Percentiles rank a stretch among this genome's conserved stretches.
Conservation (phyloP, 2,888 invertebrate species). For the Loripinus fragilis region DNA sequence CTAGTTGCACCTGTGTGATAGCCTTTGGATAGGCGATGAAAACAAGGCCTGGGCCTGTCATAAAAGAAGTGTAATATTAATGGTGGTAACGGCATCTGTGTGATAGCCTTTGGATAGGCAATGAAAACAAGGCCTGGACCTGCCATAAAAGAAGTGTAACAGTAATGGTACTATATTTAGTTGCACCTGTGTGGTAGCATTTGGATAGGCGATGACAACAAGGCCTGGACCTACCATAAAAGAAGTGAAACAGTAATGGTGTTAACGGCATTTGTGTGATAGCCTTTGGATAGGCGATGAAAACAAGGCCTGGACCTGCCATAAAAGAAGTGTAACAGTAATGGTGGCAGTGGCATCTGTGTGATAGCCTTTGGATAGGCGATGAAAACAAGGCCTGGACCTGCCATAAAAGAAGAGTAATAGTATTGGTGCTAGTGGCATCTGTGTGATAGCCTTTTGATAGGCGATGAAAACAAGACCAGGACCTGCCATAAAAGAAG, state of each 20-base stretch:
- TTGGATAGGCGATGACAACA: constrained; percentile 50
- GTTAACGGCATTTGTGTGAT: constrained; percentile 47
- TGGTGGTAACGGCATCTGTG: constrained; percentile 46
- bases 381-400: constrained; percentile 51
- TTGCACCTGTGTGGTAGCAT: constrained; percentile 50
- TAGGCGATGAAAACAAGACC: constrained; percentile 51
- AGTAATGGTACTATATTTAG: constrained; percentile 36
- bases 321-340: too few species aligned
- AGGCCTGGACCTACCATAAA: constrained; percentile 55
- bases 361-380: constrained; percentile 52
- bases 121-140: constrained; percentile 54
- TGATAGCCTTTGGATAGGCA: constrained; percentile 50
- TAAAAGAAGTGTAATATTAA: too few species aligned
- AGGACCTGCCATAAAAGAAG: too few species aligned
- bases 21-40: constrained; percentile 54
- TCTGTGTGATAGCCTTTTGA: constrained; percentile 50
- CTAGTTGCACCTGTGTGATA: constrained; percentile 45
- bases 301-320: constrained; percentile 53
- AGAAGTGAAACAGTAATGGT: constrained; percentile 46
- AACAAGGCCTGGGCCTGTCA: constrained; percentile 51
- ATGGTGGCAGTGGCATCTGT: constrained; percentile 48
- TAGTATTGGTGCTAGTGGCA: constrained; percentile 44
- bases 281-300: constrained; percentile 52
- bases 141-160: too few species aligned
- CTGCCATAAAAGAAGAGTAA: constrained; percentile 31